Conservation (phyloP, 1,140 invertebrate genomes). For the Drosophila orena region DNA sequence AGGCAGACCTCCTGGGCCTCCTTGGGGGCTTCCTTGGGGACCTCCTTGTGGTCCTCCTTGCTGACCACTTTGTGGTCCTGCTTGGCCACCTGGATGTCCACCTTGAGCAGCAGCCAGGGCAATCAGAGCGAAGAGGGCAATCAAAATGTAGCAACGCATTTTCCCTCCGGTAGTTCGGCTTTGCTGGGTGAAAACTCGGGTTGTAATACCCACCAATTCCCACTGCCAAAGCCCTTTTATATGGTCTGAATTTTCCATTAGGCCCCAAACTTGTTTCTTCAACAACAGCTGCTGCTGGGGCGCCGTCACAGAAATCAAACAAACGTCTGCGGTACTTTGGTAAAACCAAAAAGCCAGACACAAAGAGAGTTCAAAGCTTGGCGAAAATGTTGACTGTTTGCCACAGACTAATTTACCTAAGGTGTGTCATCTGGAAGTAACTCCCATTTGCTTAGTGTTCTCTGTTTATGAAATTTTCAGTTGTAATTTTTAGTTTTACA, state of each 20-base stretch:
- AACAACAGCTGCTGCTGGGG: slow-evolving; percentile 9
- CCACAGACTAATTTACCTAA: slow-evolving; percentile 6
- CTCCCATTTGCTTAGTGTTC: not conserved
- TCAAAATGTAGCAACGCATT: slow-evolving; percentile 39
- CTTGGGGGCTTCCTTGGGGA: not conserved
- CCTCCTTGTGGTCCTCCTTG: not conserved
- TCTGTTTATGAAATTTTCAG: not conserved
- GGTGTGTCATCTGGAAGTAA: slow-evolving; percentile 19
- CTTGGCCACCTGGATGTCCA: not conserved
- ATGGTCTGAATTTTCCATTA: not conserved
- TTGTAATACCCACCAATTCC: slow-evolving; percentile 21
- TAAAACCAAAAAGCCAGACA: slow-evolving; percentile 11
- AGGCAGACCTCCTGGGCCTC: not conserved
- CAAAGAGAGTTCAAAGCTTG: not conserved
- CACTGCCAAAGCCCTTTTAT: slow-evolving; percentile 22
- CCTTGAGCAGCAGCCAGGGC: slow-evolving; percentile 18
- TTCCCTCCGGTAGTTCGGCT: slow-evolving; percentile 14
- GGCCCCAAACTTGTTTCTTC: not conserved
- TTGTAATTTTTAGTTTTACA: not conserved
- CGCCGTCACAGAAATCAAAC: slow-evolving; percentile 1
- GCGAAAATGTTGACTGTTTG: not conserved
- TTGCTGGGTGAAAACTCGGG: slow-evolving; percentile 10
- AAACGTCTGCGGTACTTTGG: slow-evolving; percentile 20
- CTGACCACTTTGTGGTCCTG: not conserved
- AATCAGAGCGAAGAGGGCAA: slow-evolving; percentile 27